These are phyloP conservation scores for Cephus pulcher DNA, from an alignment of 2,888 invertebrate genomes.

Conservation along the genomic window DNA sequence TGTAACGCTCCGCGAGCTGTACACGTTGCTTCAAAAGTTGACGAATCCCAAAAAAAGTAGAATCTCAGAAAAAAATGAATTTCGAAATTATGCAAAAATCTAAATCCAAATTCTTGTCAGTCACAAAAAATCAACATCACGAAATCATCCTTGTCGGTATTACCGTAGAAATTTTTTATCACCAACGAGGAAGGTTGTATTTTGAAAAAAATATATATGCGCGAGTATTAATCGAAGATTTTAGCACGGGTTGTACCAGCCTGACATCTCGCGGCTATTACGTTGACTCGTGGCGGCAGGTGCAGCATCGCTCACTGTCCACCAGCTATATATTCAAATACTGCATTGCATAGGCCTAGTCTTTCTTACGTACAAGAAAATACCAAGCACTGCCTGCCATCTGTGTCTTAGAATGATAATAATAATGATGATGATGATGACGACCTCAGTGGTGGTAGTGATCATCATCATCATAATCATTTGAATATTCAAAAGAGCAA, in stretches of 20 bases:
- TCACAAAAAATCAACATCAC: not conserved
- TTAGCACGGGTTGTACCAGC: constrained; percentile 48
- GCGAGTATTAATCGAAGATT: constrained; percentile 25
- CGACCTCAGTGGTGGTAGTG: not conserved
- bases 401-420: not conserved
- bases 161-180: not conserved
- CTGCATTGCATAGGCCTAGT: constrained; percentile 23
- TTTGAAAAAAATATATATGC: constrained; percentile 19
- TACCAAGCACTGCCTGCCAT: not conserved
- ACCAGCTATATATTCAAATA: constrained; percentile 57
- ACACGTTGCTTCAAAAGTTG: constrained; percentile 39
- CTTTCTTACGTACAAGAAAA: constrained; percentile 6
- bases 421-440: not conserved
- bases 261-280: constrained; percentile 61
- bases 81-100: not conserved
- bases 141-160: not conserved
- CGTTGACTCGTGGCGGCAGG: constrained; percentile 59
- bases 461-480: not conserved
- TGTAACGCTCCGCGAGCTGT: constrained; percentile 42
- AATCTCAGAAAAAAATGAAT: not conserved
- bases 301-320: constrained; percentile 64
- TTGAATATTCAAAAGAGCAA: not conserved
- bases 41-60: not conserved
- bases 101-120: not conserved
- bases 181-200: not conserved